Percentiles rank a stretch among this genome's conserved stretches.
Evolutionary conservation across 2,888 invertebrate genomes (phyloP).

Genomic region (Latheticus oryzae): DNA sequence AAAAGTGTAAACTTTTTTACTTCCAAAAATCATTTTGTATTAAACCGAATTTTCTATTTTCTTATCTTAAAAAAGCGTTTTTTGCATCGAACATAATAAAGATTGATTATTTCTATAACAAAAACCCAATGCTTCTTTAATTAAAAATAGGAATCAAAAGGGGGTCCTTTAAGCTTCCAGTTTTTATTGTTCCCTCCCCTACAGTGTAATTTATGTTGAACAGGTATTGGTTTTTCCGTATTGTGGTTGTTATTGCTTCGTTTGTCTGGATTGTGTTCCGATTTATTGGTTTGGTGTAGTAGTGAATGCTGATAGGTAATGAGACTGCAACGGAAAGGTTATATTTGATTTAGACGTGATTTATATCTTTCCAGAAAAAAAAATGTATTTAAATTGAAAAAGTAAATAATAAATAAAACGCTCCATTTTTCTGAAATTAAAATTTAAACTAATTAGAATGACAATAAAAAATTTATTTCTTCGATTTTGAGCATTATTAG

Average conservation of each 20-base stretch:
- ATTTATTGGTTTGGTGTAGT: conserved; percentile 17
- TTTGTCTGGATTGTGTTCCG: conserved; percentile 19
- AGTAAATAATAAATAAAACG: background rate
- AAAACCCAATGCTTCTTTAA: conserved; percentile 20
- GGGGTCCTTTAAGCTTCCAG: conserved; percentile 15
- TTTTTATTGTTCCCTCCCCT: conserved; percentile 14
- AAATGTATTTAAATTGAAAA: too few relatives aligned
- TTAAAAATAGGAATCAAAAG: conserved; percentile 34
- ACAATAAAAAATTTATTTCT: background rate
- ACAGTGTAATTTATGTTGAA: conserved; percentile 37
- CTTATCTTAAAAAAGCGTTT: conserved; percentile 3
- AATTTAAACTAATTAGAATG: background rate
- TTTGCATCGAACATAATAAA: background rate
- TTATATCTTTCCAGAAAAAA: background rate
- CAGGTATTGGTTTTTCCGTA: conserved; percentile 30
- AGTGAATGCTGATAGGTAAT: conserved; percentile 11
- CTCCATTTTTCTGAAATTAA: background rate
- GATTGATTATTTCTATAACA: conserved; percentile 21
- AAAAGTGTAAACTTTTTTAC: too few relatives aligned
- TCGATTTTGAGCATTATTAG: background rate
- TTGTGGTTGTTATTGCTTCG: conserved; percentile 31
- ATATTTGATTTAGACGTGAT: too few relatives aligned
- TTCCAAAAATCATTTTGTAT: too few relatives aligned
- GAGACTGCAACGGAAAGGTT: conserved; percentile 10
- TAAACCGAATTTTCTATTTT: too few relatives aligned